phyloP scores from a whole-genome alignment of 1,140 invertebrate species.

The Drosophila pectinifera region DNA sequence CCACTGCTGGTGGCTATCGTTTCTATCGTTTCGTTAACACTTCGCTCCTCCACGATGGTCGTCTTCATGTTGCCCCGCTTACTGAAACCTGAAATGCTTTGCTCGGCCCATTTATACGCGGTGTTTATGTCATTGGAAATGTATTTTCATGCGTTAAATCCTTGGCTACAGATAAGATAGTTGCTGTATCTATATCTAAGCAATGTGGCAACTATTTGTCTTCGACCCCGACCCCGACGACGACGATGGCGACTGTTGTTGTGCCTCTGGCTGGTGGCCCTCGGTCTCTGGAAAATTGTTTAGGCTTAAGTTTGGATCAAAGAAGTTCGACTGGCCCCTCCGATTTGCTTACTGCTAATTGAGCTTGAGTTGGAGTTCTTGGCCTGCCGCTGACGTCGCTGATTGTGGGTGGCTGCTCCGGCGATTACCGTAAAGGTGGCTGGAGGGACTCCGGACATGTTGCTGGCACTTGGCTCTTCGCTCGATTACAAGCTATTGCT shows the following conservation, averaged over 20 bases:
- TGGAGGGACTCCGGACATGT: conserved; percentile 61
- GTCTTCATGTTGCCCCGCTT: conserved; percentile 42
- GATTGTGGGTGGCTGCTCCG: conserved; percentile 36
- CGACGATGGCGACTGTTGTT: conserved; percentile 8
- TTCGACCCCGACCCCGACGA: conserved; percentile 37
- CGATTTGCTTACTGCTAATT: conserved; percentile 8
- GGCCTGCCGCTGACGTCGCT: conserved; percentile 15
- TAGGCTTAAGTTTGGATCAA: conserved; percentile 21
- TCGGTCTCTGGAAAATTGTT: conserved; percentile 14
- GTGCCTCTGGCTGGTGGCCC: background rate
- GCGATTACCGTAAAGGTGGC: conserved; percentile 62
- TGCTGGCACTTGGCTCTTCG: conserved; percentile 54
- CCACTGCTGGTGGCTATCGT: conserved; percentile 44
- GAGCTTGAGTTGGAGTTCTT: conserved; percentile 15
- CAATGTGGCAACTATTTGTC: conserved; percentile 63
- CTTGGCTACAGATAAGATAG: conserved; percentile 69
- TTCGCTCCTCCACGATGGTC: conserved; percentile 63
- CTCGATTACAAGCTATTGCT: conserved; percentile 16
- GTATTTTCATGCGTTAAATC: conserved; percentile 75
- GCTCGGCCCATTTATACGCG: conserved; percentile 64
- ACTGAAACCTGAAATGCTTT: conserved; percentile 45
- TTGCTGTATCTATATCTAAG: conserved; percentile 56
- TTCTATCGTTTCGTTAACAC: conserved; percentile 53
- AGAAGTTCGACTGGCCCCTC: background rate
- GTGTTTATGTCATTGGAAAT: conserved; percentile 77